These are phyloP conservation scores for Diadophis punctatus DNA, from an alignment of 2,113 vertebrate genomes.

Conservation along the genomic window DNA sequence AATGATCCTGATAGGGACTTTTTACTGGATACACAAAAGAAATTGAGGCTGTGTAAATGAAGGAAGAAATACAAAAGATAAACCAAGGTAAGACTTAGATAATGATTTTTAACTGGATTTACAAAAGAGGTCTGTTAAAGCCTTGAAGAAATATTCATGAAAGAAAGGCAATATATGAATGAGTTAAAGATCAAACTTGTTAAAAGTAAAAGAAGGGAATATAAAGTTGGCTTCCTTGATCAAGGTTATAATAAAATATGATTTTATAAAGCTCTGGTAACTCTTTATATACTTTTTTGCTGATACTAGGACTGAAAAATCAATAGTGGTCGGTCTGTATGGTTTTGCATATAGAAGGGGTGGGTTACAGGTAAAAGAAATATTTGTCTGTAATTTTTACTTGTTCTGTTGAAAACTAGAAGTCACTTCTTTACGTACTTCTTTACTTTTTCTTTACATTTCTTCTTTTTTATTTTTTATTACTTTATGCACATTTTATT, in stretches of 20 bases:
- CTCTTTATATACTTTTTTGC: neutral
- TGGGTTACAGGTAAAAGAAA: neutral
- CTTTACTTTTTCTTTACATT: neutral
- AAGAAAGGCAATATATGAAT: neutral
- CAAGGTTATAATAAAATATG: neutral
- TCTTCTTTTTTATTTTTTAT: neutral
- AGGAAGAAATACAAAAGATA: neutral
- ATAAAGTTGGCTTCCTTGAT: neutral
- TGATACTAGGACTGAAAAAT: neutral
- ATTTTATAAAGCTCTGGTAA: neutral
- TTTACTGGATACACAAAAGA: neutral
- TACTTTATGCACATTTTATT: neutral
- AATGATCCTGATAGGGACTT: neutral
- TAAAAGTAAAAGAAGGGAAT: neutral
- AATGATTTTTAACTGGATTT: neutral
- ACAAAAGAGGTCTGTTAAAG: neutral
- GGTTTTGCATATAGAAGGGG: neutral
- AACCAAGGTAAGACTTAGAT: neutral
- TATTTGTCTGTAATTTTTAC: neutral
- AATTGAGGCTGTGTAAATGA: neutral
- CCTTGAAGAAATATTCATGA: neutral
- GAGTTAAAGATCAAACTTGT: neutral
- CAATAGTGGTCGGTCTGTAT: neutral
- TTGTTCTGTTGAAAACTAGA: neutral
- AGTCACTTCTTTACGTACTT: neutral